Conservation (phyloP, 2,113 vertebrate genomes). For the Paralichthys olivaceus region DNA sequence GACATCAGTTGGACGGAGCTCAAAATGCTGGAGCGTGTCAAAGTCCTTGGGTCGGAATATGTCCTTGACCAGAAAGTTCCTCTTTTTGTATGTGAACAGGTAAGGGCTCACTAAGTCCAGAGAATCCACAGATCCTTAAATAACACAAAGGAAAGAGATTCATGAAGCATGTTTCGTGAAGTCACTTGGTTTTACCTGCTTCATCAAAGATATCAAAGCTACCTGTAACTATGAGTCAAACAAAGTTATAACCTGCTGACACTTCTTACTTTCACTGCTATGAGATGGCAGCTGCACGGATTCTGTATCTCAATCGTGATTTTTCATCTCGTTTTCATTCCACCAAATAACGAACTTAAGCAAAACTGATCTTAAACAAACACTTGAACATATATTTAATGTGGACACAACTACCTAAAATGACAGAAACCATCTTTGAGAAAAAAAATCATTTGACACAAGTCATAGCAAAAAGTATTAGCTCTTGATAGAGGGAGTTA, state of each 20-base stretch:
- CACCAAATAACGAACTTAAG: too few relatives aligned
- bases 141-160: not conserved
- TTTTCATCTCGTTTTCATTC: too few relatives aligned
- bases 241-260: not conserved
- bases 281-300: not conserved
- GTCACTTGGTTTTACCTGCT: not conserved
- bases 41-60: not conserved
- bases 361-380: too few relatives aligned
- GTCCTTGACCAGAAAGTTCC: not conserved
- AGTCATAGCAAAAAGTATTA: too few relatives aligned
- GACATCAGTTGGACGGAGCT: constrained; percentile 25
- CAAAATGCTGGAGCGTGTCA: constrained; percentile 4
- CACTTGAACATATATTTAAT: too few relatives aligned
- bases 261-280: not conserved
- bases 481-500: too few relatives aligned
- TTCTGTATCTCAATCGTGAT: not conserved
- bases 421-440: too few relatives aligned
- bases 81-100: constrained; percentile 20
- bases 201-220: too few relatives aligned
- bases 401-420: too few relatives aligned
- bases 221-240: not conserved
- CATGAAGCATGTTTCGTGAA: not conserved
- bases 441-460: too few relatives aligned
- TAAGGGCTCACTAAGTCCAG: not conserved
- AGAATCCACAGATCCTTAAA: not conserved